These are phyloP conservation scores for Grantiella picta DNA, from an alignment of 2,113 vertebrate species.

Conservation along the genomic window DNA sequence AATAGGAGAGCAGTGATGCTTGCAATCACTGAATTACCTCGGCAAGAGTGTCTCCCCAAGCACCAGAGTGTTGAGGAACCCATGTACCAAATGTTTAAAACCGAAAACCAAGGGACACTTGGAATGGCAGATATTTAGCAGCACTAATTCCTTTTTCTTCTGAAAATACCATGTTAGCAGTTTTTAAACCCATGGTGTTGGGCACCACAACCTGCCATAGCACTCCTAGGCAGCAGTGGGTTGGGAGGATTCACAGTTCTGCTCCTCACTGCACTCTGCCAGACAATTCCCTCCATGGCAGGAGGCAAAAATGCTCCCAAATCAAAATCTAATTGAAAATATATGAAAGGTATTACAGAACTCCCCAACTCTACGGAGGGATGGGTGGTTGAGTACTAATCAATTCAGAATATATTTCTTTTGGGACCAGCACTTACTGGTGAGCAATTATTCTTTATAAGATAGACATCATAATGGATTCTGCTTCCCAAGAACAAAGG, in stretches of 20 bases:
- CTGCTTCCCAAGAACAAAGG: conserved; percentile 7
- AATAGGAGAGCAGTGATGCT: background rate
- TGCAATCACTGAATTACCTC: background rate
- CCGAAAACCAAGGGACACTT: background rate
- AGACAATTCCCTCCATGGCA: background rate
- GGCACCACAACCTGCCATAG: rapidly evolving
- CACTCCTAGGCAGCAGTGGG: background rate
- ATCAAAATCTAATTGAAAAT: background rate
- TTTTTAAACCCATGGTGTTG: background rate
- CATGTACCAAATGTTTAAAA: background rate
- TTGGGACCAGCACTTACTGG: background rate
- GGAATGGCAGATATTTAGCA: background rate
- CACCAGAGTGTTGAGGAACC: background rate
- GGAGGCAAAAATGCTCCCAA: background rate
- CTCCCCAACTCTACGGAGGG: background rate
- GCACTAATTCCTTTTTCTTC: background rate
- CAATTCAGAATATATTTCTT: conserved; percentile 20
- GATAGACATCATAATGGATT: background rate
- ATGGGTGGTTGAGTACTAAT: background rate
- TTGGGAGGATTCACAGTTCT: background rate
- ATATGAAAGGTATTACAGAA: background rate
- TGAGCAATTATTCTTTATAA: conserved; percentile 36
- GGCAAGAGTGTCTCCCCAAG: background rate
- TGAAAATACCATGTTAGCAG: background rate
- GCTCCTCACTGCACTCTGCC: background rate